These are phyloP conservation scores for Platynereis dumerilii DNA, from an alignment of 2,888 invertebrate species.

Conservation along the genomic window DNA sequence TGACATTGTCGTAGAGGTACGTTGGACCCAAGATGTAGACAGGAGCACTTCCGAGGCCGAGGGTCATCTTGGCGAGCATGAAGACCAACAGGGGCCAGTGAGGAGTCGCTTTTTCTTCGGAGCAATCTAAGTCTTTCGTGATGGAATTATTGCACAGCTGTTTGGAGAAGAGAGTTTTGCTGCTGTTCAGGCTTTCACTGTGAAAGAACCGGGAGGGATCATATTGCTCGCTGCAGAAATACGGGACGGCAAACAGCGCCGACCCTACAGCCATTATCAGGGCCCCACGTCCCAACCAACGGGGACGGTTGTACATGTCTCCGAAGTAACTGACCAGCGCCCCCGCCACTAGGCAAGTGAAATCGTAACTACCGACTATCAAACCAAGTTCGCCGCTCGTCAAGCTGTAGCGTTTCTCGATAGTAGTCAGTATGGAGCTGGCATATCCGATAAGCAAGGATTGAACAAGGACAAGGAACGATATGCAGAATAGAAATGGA, in stretches of 20 bases:
- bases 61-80: constrained; percentile 30
- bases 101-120: neutral
- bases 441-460: constrained; percentile 38
- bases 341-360: constrained; percentile 30
- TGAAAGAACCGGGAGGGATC: neutral
- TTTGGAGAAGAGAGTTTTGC: neutral
- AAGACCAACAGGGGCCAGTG: constrained; percentile 32
- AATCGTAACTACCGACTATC: constrained; percentile 35
- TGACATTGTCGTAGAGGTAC: constrained; percentile 39
- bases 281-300: constrained; percentile 29
- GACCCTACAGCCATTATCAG: constrained; percentile 33
- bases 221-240: constrained; percentile 28
- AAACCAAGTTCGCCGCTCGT: constrained; percentile 33
- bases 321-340: constrained; percentile 37
- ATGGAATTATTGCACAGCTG: constrained; percentile 9
- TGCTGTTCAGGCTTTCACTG: no score
- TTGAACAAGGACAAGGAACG: constrained; percentile 31
- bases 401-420: constrained; percentile 35
- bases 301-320: constrained; percentile 33
- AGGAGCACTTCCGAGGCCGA: constrained; percentile 37
- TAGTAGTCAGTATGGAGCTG: constrained; percentile 35
- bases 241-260: constrained; percentile 35
- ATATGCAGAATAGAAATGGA: constrained; percentile 28
- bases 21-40: constrained; percentile 40
- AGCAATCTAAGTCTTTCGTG: neutral